Conservation (phyloP, 2,888 invertebrate genomes). For the Scaeva pyrastri region DNA sequence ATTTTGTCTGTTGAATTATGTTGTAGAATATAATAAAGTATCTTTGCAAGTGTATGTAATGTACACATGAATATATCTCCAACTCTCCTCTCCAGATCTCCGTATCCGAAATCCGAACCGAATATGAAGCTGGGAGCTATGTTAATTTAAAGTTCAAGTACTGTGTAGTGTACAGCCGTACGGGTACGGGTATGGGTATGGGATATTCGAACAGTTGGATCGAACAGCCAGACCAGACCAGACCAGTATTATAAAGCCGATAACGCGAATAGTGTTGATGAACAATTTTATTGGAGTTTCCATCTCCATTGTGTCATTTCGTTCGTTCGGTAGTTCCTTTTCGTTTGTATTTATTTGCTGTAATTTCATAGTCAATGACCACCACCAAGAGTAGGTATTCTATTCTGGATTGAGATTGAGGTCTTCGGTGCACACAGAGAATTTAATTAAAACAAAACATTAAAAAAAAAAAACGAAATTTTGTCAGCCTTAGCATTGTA, state of each 20-base stretch:
- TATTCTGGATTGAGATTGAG: conserved; percentile 74
- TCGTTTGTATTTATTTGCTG: background rate
- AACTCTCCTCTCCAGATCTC: conserved; percentile 30
- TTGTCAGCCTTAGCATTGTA: conserved; percentile 37
- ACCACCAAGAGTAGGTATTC: conserved; percentile 58
- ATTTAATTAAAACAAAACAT: conserved; percentile 5
- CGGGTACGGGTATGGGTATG: too few relatives aligned
- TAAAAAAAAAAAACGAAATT: conserved; percentile 22
- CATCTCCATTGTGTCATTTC: conserved; percentile 49
- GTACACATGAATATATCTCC: conserved; percentile 12
- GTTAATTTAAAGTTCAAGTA: conserved; percentile 71
- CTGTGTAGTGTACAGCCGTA: conserved; percentile 20
- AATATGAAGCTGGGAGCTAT: conserved; percentile 48
- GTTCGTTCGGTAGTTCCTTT: conserved; percentile 38
- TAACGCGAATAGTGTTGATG: conserved; percentile 17
- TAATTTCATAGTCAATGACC: conserved; percentile 70
- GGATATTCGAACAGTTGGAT: conserved; percentile 33
- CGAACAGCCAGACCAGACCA: conserved; percentile 35
- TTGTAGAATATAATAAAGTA: conserved; percentile 51
- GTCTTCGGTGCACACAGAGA: conserved; percentile 61
- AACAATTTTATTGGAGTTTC: conserved; percentile 24
- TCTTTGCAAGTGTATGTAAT: conserved; percentile 34
- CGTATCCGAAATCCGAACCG: too few relatives aligned
- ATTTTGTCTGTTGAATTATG: conserved; percentile 8
- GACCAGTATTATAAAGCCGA: conserved; percentile 2